Base-by-base conservation (phyloP, 2,888 invertebrate genomes). In the Microdon myrmicae region DNA sequence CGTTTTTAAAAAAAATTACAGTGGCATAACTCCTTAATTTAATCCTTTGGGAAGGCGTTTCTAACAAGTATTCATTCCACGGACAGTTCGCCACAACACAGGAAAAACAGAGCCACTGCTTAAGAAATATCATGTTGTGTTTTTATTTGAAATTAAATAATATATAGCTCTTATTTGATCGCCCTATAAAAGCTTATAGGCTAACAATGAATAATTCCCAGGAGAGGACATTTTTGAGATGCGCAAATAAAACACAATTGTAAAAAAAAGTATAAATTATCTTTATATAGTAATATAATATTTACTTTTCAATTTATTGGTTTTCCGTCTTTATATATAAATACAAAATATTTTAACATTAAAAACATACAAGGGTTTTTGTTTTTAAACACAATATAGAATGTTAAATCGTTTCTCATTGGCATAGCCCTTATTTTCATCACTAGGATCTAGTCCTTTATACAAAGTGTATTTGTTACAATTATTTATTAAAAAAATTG, bases 311-410 rank as follows among this genome's bases (percentile, higher is more conserved):
- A n/a, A 14, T 28, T 43, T 35, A n/a, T 48, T 29, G 20, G 20
- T 31, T 4, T 31, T 23, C 23, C 22, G 14, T 10, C 32, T 55
- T 43, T 44, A 13, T 49, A 17, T 44, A 51, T 64, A 64, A 58
- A 53, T 58, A 64, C 58, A 64, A 64, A 64, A 64, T 56, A 56
- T 41, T 61, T 44, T 58, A 58, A 49, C 45, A 51, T 58, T 58
- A 66, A 59, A 22, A 22, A 53, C 58, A 32, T 66, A 66, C 39
- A 22, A 29, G 8, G 31, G 51, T 54, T 45, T 58, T 54, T 13
- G 34, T 34, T 54, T 31, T 38, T 55, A 20, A 45, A 51, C 19
- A 55, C 22, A 64, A 38, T 43, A 45, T 43, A 58, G 64, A 64
- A 64, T 64, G 64, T 53, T 41, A 58, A 47, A 13, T 43, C 43